These are phyloP conservation scores for Chelon auratus DNA, from an alignment of 2,797 vertebrate genomes.

Conservation along the genomic window DNA sequence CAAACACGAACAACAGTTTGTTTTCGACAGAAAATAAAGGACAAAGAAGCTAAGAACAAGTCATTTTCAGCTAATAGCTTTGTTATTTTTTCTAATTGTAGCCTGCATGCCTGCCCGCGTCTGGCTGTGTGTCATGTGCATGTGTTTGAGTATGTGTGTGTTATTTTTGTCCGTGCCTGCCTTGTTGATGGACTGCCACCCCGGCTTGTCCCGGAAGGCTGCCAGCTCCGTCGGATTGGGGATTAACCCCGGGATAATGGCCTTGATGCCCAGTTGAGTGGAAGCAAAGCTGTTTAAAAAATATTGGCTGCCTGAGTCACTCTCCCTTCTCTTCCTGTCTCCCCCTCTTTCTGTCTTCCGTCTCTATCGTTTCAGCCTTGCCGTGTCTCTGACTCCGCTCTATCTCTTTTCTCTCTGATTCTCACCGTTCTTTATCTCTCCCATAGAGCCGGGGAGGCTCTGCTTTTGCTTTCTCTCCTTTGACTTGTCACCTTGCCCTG, in stretches of 20 bases:
- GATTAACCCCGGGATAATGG: constrained; percentile 87
- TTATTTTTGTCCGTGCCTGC: constrained; percentile 76
- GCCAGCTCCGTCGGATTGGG: constrained; percentile 82
- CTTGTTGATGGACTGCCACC: constrained; percentile 80
- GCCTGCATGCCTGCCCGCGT: constrained; percentile 52
- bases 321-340: constrained; percentile 70
- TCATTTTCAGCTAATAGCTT: constrained; percentile 52
- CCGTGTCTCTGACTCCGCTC: constrained; percentile 28
- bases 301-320: constrained; percentile 81
- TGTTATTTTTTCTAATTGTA: constrained; percentile 63
- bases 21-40: constrained; percentile 41
- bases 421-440: constrained; percentile 39
- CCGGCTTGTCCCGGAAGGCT: constrained; percentile 79
- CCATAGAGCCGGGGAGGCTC: neutral
- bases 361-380: constrained; percentile 45
- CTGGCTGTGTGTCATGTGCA: constrained; percentile 44
- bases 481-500: constrained; percentile 18
- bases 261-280: constrained; percentile 86
- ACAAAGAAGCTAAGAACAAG: constrained; percentile 42
- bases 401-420: constrained; percentile 35
- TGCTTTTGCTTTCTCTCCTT: neutral
- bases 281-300: constrained; percentile 87
- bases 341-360: constrained; percentile 56
- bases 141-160: constrained; percentile 54
- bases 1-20: constrained; percentile 28